Evolutionary conservation across 2,113 vertebrate species (phyloP).

Genomic region (Prietella phreatophila): DNA sequence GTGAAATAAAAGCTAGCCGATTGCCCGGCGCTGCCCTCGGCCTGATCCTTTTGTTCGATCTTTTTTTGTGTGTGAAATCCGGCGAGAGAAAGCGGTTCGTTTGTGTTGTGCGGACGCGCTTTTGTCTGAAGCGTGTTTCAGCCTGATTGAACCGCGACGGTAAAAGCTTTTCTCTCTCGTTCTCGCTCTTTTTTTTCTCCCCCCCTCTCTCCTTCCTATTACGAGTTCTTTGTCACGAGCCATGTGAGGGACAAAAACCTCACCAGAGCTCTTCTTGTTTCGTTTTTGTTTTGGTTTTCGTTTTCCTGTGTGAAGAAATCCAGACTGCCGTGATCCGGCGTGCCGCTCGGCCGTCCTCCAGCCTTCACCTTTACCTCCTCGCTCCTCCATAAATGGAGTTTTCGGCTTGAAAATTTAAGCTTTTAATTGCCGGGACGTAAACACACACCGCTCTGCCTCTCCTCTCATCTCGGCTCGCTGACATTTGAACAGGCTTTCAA

Average conservation of each 20-base stretch:
- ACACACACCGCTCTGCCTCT: neutral
- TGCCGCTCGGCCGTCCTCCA: neutral
- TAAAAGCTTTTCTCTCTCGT: slow-evolving; percentile 6
- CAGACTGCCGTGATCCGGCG: neutral
- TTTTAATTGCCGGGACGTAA: neutral
- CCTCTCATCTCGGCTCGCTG: slow-evolving; percentile 2
- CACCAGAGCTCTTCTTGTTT: neutral
- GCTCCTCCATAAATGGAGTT: neutral
- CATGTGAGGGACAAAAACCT: slow-evolving; percentile 5
- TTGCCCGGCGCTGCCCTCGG: neutral
- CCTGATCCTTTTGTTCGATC: slow-evolving; percentile 8
- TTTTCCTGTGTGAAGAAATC: neutral
- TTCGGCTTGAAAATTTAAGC: neutral
- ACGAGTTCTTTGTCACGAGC: slow-evolving; percentile 31
- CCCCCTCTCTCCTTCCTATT: neutral
- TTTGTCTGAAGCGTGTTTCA: slow-evolving; percentile 15
- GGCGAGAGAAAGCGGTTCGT: slow-evolving; percentile 5
- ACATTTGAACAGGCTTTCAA: slow-evolving; percentile 11
- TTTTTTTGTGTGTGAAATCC: neutral
- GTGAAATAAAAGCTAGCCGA: neutral
- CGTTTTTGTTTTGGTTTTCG: neutral
- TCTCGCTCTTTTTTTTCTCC: neutral
- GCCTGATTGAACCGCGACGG: slow-evolving; percentile 25
- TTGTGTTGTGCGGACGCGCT: neutral
- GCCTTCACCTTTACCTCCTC: slow-evolving; percentile 6